Evolutionary conservation across 2,888 invertebrate genomes (phyloP), one percentile per base, ranked within the genome.

Genomic region (Phyllotreta striolata): DNA sequence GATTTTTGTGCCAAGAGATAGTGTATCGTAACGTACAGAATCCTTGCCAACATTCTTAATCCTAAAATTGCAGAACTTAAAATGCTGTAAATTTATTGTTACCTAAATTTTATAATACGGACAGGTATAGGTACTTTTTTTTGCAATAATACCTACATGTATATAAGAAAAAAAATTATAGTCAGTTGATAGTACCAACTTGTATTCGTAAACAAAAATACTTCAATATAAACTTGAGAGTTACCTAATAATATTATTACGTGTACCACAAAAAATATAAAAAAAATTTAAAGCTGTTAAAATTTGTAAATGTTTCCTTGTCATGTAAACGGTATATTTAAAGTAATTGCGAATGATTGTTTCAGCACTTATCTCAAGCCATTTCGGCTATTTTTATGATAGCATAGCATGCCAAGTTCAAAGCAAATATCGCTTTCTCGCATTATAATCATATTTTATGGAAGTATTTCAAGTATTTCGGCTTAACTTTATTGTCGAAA

Each of bases 251-350:
- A 24, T 24, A 24, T 24, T 24, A 24, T 24, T 24, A 24, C 24
- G 24, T 24, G 4, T 24, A 24, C 24, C 24, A 24, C 24, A 24
- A 24, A 24, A n/a, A 41, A 47, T n/a, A 47, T 12, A 47, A 24
- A 47, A 14, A 47, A 10, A n/a, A 12, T 37, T 3, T 35, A 51
- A 38, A 1, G 51, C 10, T n/a, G 35, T 37, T 51, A 38, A 51
- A 51, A 51, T 51, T 51, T 14, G 51, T 51, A 35, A 51, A 51
- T 51, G 51, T 51, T 51, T 51, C 51, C 37, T 51, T 51, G 37
- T 51, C 51, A 51, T 51, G 51, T 51, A 10, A 51, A 51, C 51
- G 7, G 51, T 51, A 51, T 10, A 51, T 51, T 51, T 51, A n/a
- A 35, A 51, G 51, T 51, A 51, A 51, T 51, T 51, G 51, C 37